phyloP scores from a whole-genome alignment of 2,797 vertebrate genomes.

The Calcarius lapponicus region DNA sequence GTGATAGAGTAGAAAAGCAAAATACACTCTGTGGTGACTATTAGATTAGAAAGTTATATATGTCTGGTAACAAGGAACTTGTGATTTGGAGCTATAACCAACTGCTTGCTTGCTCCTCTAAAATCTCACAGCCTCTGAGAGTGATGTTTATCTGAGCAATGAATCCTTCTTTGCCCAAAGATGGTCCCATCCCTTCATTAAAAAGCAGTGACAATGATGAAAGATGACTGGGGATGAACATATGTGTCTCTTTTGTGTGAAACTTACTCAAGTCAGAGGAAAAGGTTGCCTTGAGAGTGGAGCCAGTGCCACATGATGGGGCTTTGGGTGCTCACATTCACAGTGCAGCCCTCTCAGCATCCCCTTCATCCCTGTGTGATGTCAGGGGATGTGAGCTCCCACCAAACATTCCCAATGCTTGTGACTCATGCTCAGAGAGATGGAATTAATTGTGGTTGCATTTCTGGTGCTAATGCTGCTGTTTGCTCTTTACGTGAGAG shows the following conservation, averaged over 20 bases:
- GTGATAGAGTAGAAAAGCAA: background rate
- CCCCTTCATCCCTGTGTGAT: background rate
- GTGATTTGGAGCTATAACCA: background rate
- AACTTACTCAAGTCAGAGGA: background rate
- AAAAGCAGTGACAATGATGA: background rate
- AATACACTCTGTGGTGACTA: background rate
- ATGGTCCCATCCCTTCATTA: background rate
- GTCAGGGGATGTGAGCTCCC: background rate
- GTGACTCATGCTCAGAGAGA: background rate
- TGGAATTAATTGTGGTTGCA: background rate
- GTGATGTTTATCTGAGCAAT: background rate
- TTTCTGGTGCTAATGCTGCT: background rate
- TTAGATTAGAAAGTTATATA: background rate
- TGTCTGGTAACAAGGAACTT: background rate
- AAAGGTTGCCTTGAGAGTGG: background rate
- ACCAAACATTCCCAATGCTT: background rate
- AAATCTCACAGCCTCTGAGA: background rate
- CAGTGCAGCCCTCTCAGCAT: background rate
- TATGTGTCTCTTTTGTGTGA: accelerated
- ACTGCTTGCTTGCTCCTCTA: background rate
- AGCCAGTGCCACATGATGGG: background rate
- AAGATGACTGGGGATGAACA: too few relatives aligned
- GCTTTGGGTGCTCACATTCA: background rate
- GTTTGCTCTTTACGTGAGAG: background rate
- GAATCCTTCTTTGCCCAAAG: background rate